A percentile compares a stretch with the other conserved stretches of the same genome.
phyloP scores from a whole-genome alignment of 2,888 invertebrate genomes.

The Epiblema foenella region DNA sequence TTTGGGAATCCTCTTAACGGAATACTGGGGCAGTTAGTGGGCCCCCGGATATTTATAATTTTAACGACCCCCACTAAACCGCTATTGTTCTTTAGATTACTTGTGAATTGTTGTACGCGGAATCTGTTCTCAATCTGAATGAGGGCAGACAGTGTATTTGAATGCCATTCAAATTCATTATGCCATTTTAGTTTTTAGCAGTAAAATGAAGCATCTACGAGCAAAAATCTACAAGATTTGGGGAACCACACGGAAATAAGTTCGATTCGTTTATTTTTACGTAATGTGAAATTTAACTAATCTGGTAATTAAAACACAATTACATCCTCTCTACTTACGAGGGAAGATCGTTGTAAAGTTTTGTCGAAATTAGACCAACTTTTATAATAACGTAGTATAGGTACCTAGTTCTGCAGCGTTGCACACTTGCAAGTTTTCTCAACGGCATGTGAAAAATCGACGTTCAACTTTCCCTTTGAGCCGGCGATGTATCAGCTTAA shows the following conservation, averaged over 20 bases:
- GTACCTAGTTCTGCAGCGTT: slow-evolving; percentile 16
- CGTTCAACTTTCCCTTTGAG: slow-evolving; percentile 50
- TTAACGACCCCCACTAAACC: slow-evolving; percentile 65
- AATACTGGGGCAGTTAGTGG: slow-evolving; percentile 80
- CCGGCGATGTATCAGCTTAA: slow-evolving; percentile 61
- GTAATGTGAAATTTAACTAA: not conserved
- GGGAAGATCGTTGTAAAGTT: slow-evolving; percentile 15
- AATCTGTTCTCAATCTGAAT: slow-evolving; percentile 20
- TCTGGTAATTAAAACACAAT: not conserved
- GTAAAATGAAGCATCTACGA: not conserved
- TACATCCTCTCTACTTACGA: slow-evolving; percentile 4
- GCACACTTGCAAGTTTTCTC: slow-evolving; percentile 32
- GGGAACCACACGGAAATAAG: not conserved
- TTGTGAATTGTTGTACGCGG: slow-evolving; percentile 50
- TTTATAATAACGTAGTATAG: slow-evolving; percentile 36
- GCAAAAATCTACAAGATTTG: not conserved
- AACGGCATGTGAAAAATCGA: slow-evolving; percentile 50
- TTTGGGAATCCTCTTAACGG: slow-evolving; percentile 82
- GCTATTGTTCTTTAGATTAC: slow-evolving; percentile 64
- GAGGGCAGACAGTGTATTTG: slow-evolving; percentile 4
- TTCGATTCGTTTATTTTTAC: not conserved
- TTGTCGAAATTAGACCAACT: slow-evolving; percentile 25
- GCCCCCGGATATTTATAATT: slow-evolving; percentile 75
- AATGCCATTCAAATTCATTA: slow-evolving; percentile 13
- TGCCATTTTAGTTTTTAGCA: not conserved